Percentiles rank a stretch among this genome's conserved stretches.
These are phyloP conservation scores for Chloroclystis v-ata DNA, from an alignment of 2,888 invertebrate genomes.

Conservation along the genomic window DNA sequence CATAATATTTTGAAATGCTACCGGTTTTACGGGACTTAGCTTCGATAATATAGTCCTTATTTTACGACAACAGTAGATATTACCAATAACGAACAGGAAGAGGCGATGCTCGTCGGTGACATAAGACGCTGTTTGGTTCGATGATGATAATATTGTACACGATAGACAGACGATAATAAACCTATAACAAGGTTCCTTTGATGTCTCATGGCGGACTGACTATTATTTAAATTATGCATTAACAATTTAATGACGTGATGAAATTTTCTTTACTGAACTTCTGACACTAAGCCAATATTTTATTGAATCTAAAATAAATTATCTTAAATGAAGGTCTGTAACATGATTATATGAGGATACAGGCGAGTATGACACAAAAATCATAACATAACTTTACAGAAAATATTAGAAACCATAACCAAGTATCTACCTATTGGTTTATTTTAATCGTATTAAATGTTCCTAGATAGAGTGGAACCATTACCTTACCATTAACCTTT, in stretches of 20 bases:
- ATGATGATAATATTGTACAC: constrained; percentile 28
- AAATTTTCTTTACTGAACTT: constrained; percentile 8
- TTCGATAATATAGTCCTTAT: constrained; percentile 6
- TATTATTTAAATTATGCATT: constrained; percentile 12
- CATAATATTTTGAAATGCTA: constrained; percentile 19
- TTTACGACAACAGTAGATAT: constrained; percentile 5
- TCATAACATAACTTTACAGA: too few relatives aligned
- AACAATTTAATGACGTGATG: constrained; percentile 18
- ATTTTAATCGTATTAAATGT: too few relatives aligned
- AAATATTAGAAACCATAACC: too few relatives aligned
- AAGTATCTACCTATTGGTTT: too few relatives aligned
- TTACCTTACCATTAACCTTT: too few relatives aligned
- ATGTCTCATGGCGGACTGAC: constrained; percentile 12
- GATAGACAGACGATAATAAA: constrained; percentile 27
- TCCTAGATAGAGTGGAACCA: too few relatives aligned
- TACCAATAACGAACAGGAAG: constrained; percentile 15
- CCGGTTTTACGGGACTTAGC: constrained; percentile 15
- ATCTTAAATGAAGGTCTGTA: too few relatives aligned
- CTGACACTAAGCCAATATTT: not conserved
- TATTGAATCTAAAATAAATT: too few relatives aligned
- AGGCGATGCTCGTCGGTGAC: constrained; percentile 9
- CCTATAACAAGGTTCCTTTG: constrained; percentile 18
- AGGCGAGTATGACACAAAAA: too few relatives aligned
- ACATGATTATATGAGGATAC: too few relatives aligned
- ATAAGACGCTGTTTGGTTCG: constrained; percentile 22